Conservation (phyloP, 2,113 vertebrate species). For the Oriolus oriolus region DNA sequence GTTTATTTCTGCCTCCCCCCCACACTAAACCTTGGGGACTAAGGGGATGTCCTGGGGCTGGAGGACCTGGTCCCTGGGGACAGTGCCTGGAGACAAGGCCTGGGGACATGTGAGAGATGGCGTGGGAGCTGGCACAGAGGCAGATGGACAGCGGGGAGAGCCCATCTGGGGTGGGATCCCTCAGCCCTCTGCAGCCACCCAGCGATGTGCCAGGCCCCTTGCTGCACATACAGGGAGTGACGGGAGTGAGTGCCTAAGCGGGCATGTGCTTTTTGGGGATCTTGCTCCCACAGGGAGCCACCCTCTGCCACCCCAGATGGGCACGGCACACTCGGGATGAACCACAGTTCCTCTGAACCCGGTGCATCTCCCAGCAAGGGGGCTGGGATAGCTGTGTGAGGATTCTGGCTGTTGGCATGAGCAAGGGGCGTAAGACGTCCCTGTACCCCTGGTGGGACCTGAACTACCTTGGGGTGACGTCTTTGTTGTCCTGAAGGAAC, state of each 20-base stretch:
- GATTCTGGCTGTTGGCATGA: background rate
- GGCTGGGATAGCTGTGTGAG: background rate
- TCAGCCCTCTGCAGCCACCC: fast-evolving
- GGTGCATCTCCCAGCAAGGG: fast-evolving
- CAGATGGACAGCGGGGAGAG: background rate
- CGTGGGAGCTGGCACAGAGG: background rate
- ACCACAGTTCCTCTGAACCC: fast-evolving
- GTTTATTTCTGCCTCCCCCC: background rate
- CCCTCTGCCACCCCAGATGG: background rate
- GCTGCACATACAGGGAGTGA: background rate
- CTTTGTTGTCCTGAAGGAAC: background rate
- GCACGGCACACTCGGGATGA: fast-evolving
- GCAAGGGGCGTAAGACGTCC: background rate
- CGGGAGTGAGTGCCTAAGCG: background rate
- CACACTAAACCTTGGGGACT: fast-evolving
- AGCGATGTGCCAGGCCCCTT: background rate
- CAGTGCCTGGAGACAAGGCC: background rate
- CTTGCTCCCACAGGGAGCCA: background rate
- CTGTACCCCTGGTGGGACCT: background rate
- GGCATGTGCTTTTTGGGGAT: background rate
- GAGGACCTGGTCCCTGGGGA: fast-evolving
- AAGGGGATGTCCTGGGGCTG: background rate
- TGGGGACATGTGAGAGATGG: background rate
- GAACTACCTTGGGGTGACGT: no score
- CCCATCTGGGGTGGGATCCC: fast-evolving